These are phyloP conservation scores for Stramonita haemastoma DNA, from an alignment of 2,888 invertebrate genomes.

Conservation along the genomic window DNA sequence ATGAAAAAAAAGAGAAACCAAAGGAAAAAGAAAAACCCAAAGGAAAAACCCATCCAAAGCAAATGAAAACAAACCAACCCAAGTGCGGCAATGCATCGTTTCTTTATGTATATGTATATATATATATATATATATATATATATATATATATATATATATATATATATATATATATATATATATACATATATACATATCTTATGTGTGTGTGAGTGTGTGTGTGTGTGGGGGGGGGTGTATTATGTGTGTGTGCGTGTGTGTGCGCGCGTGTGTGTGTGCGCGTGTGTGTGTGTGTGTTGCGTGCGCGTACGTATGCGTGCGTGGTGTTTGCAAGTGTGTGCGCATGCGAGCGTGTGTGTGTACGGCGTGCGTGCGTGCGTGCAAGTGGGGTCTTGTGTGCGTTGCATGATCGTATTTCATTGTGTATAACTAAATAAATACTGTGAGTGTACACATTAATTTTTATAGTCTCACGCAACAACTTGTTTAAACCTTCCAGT, in stretches of 20 bases:
- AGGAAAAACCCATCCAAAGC: no score
- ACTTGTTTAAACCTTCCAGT: no score
- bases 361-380: background rate
- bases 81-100: no score
- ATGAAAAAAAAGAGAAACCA: no score
- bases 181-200: background rate
- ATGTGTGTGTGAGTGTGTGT: background rate
- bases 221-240: background rate
- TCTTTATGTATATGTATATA: no score
- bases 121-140: background rate
- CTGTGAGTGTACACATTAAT: no score
- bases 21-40: no score
- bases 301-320: no score
- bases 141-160: slow-evolving; percentile 17
- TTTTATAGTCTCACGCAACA: no score
- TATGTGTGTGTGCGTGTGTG: background rate
- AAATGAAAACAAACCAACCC: no score
- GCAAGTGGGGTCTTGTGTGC: background rate
- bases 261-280: background rate
- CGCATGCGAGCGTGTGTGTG: background rate
- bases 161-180: background rate
- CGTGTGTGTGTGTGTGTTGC: background rate
- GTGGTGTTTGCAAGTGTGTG: background rate
- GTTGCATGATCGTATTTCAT: background rate
- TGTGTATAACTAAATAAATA: no score